Evolutionary conservation across 2,113 vertebrate species (phyloP), one percentile per base, ranked within the genome.

Genomic region (Gila orcuttii): DNA sequence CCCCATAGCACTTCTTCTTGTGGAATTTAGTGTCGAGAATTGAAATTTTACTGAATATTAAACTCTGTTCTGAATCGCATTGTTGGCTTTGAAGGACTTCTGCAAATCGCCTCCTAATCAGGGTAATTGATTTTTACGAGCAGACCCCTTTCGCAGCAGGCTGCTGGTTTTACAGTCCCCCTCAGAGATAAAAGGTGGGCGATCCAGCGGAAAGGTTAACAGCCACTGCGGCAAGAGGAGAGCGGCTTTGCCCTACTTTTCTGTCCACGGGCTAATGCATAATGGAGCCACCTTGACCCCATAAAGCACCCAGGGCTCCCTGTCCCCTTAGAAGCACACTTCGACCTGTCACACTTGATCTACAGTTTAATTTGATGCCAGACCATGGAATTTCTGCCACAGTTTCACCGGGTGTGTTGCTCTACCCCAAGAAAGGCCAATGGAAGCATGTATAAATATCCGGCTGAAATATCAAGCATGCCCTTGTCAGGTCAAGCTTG

Each of bases 361-460:
- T 89, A 90, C 83, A 47, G 74, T 89, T 88, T 85, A 89, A 90
- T 91, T 89, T 59, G 64, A 79, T 80, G 39, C 66, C 28, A 62
- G 83, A 88, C 66, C 81, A 75, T 52, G 31, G 75, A 86, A 84
- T 88, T 88, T 88, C 17, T n/a, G 85, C 55, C 82, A 87, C 78
- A 52, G 39, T 42, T 36, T 68, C 71, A 79, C n/a, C 6, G 62
- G 12, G 28, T 73, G 76, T 13, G 25, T 23, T 42, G 76, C 28
- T 81, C n/a, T 17, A n/a, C 69, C 52, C 42, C 11, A 55, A 36
- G 10, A 59, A 39, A 62, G 57, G 85, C 68, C 74, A 57, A 77
- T 28, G 6, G 50, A 45, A 36, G 31, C 81, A 23, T 64, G 75
- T 84, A 85, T 86, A 87, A 89, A 88, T 87, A 88, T 87, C 52